Conservation (phyloP, 2,113 vertebrate genomes). For the Thryonomys swinderianus region DNA sequence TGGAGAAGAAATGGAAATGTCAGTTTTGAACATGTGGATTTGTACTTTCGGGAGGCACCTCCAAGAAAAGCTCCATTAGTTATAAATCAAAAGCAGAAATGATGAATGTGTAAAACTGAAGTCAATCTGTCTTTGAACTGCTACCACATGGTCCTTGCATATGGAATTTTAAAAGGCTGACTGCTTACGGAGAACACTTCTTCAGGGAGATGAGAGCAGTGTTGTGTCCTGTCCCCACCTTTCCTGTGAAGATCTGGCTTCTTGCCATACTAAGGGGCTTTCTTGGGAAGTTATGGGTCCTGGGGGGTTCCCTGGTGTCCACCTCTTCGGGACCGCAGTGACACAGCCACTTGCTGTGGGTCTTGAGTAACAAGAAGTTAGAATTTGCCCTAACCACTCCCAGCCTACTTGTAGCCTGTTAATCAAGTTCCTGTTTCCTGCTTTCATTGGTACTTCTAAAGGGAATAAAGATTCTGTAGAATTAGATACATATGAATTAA, state of each 20-base stretch:
- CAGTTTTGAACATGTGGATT: neutral
- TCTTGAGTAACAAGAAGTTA: neutral
- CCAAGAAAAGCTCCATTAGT: slow-evolving; percentile 17
- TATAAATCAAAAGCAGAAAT: slow-evolving; percentile 39
- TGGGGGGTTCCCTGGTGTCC: neutral
- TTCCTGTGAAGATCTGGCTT: neutral
- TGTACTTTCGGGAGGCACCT: neutral
- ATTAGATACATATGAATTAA: slow-evolving; percentile 29
- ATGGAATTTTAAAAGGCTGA: slow-evolving; percentile 45
- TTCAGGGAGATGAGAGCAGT: neutral
- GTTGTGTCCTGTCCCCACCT: neutral
- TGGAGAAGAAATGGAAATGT: slow-evolving; percentile 18
- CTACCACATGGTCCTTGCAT: neutral
- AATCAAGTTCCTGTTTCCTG: slow-evolving; percentile 26
- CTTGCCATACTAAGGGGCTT: neutral
- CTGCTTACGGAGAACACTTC: neutral
- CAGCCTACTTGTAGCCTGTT: neutral
- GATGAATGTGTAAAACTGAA: slow-evolving; percentile 46
- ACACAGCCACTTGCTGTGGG: neutral
- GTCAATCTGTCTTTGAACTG: slow-evolving; percentile 20
- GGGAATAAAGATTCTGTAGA: slow-evolving; percentile 13
- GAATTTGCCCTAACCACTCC: slow-evolving; percentile 23
- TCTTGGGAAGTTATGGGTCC: neutral
- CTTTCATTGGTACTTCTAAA: slow-evolving; percentile 22
- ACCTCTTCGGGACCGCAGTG: neutral